These are phyloP conservation scores for Papilio polyxenes DNA, from an alignment of 1,140 invertebrate species.

Conservation along the genomic window DNA sequence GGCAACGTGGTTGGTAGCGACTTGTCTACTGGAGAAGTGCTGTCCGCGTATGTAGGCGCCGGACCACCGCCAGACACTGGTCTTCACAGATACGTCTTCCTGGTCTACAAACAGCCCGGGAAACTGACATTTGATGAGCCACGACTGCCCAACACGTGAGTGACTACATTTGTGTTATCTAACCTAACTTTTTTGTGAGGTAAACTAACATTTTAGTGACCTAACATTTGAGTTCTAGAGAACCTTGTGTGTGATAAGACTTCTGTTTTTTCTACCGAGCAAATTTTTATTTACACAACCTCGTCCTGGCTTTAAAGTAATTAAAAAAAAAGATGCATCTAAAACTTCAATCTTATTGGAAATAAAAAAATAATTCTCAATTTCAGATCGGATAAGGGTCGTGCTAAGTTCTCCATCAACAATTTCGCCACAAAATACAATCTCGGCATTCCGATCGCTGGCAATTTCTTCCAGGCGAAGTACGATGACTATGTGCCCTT, in stretches of 20 bases:
- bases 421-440: conserved; percentile 92
- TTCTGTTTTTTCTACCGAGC: too few species aligned
- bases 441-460: conserved; percentile 90
- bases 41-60: conserved; percentile 92
- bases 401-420: conserved; percentile 89
- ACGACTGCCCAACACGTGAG: conserved; percentile 82
- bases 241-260: too few species aligned
- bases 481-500: conserved; percentile 95
- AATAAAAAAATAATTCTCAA: not conserved
- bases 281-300: too few species aligned
- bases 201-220: not conserved
- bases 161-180: conserved; percentile 4
- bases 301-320: too few species aligned
- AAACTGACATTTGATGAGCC: conserved; percentile 85
- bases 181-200: not conserved
- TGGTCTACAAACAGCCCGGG: conserved; percentile 91
- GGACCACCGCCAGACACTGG: conserved; percentile 91
- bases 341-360: too few species aligned
- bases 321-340: too few species aligned
- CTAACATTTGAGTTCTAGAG: too few species aligned
- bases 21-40: conserved; percentile 85
- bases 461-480: conserved; percentile 94
- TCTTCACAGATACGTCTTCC: conserved; percentile 94
- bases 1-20: conserved; percentile 93
- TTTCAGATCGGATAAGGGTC: conserved; percentile 84